Conservation (phyloP, 2,113 vertebrate genomes). For the Ceuthmochares aereus region DNA sequence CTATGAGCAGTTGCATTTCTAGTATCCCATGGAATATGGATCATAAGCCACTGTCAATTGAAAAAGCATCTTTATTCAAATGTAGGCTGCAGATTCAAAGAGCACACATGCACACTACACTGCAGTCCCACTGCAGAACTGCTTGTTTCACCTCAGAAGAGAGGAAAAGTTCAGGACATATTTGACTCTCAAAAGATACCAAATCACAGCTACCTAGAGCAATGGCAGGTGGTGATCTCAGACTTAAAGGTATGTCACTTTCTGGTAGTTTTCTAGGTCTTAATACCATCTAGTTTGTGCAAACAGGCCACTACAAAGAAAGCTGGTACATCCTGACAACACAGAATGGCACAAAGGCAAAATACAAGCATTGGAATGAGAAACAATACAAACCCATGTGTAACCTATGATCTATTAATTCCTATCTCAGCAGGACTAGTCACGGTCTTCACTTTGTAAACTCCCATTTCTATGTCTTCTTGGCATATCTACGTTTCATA, state of each 20-base stretch:
- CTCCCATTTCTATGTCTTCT: not conserved
- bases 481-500: not conserved
- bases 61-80: not conserved
- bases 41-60: not conserved
- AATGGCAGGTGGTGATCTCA: not conserved
- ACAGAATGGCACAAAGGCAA: not conserved
- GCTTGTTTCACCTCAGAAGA: not conserved
- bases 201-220: not conserved
- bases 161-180: not conserved
- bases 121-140: not conserved
- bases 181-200: not conserved
- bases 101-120: not conserved
- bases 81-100: not conserved
- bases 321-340: not conserved
- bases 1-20: not conserved
- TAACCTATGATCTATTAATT: not conserved
- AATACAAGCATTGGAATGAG: not conserved
- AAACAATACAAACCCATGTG: not conserved
- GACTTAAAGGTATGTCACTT: not conserved
- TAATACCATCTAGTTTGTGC: not conserved
- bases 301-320: not conserved
- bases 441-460: not conserved
- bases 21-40: not conserved
- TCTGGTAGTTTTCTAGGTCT: not conserved
- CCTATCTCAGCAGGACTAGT: not conserved